A percentile compares a stretch with the other conserved stretches of the same genome.
These are phyloP conservation scores for Oryzias celebensis DNA, from an alignment of 2,113 vertebrate species.

Conservation along the genomic window DNA sequence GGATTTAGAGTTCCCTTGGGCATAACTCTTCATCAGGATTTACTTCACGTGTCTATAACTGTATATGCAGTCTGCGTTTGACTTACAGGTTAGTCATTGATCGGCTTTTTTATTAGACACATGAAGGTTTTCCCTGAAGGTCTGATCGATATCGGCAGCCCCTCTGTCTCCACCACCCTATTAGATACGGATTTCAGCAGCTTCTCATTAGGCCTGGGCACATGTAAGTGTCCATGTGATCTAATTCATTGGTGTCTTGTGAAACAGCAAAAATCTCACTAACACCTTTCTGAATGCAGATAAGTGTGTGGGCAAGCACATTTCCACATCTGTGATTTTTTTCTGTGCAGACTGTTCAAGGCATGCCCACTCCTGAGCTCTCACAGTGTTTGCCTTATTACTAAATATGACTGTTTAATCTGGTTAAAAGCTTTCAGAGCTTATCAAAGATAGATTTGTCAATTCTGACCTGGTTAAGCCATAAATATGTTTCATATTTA, in stretches of 20 bases:
- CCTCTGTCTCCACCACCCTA: conserved; percentile 52
- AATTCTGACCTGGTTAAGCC: too few relatives aligned
- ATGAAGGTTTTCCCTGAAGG: conserved; percentile 39
- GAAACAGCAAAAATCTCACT: conserved; percentile 25
- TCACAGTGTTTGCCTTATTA: too few relatives aligned
- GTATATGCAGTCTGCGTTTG: conserved; percentile 8
- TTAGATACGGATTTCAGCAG: conserved; percentile 52
- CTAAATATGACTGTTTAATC: too few relatives aligned
- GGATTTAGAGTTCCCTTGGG: conserved; percentile 47
- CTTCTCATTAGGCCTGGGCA: conserved; percentile 10
- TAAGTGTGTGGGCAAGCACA: too few relatives aligned
- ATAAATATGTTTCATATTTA: too few relatives aligned
- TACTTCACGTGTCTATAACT: not conserved
- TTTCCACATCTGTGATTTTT: too few relatives aligned
- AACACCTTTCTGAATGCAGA: conserved; percentile 1
- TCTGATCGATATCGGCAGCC: conserved; percentile 50
- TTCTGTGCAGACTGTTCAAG: too few relatives aligned
- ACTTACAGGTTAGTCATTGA: conserved; percentile 40
- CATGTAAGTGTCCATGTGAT: conserved; percentile 2
- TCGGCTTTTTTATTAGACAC: conserved; percentile 29
- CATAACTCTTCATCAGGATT: conserved; percentile 18
- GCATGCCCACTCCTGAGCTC: too few relatives aligned
- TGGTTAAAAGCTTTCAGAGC: too few relatives aligned
- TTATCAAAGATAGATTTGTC: too few relatives aligned
- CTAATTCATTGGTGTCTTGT: conserved; percentile 29